These are phyloP conservation scores for Rhynchotus rufescens DNA, from an alignment of 2,797 vertebrate species.

Conservation along the genomic window DNA sequence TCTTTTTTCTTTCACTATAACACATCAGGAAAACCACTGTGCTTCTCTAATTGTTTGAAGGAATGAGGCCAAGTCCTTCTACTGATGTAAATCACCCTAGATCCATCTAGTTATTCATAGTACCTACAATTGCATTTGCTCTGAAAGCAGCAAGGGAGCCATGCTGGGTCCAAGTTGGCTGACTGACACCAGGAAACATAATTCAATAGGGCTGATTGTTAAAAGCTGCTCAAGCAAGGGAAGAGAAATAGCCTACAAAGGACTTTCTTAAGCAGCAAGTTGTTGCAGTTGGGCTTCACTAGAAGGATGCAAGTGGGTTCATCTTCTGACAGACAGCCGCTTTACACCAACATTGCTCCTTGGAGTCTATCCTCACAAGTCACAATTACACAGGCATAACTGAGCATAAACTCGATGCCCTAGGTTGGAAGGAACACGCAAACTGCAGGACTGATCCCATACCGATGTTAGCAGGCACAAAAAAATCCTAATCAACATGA, in stretches of 20 bases:
- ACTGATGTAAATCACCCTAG: constrained; percentile 56
- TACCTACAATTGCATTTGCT: constrained; percentile 29
- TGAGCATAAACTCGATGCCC: background rate
- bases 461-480: background rate
- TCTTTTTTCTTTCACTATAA: background rate
- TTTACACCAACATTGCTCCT: background rate
- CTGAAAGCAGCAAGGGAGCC: constrained; percentile 38
- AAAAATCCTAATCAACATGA: background rate
- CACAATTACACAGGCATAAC: background rate
- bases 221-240: constrained; percentile 1
- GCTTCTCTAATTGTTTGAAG: constrained; percentile 29
- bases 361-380: background rate
- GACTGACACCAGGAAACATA: background rate
- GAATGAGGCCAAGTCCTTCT: constrained; percentile 46
- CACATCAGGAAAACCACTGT: background rate
- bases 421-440: background rate
- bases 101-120: constrained; percentile 3
- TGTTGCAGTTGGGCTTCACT: background rate
- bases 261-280: background rate
- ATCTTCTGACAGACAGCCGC: background rate
- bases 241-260: background rate
- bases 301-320: background rate
- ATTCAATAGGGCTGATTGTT: constrained; percentile 30
- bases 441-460: background rate
- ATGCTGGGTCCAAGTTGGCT: constrained; percentile 1